These are phyloP conservation scores for Caenorhabditis parvicauda DNA, from an alignment of 2,888 invertebrate species.

Conservation along the genomic window DNA sequence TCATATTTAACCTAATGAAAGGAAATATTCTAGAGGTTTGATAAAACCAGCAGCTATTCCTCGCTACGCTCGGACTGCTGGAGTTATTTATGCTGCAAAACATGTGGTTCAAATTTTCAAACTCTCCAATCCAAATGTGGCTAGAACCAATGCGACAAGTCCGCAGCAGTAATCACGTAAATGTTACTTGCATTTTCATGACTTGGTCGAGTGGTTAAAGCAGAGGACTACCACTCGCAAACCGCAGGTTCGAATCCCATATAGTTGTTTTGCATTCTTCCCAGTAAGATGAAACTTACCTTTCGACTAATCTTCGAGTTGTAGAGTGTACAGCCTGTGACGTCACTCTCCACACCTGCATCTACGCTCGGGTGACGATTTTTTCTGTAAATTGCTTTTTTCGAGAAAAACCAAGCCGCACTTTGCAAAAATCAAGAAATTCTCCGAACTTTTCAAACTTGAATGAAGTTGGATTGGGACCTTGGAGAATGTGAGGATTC, in stretches of 20 bases:
- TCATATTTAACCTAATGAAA: background rate
- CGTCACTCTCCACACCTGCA: conserved; percentile 45
- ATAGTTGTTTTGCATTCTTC: background rate
- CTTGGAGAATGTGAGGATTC: too few relatives aligned
- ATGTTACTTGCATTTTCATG: too few relatives aligned
- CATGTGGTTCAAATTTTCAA: background rate
- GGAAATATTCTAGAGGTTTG: background rate
- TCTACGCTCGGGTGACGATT: conserved; percentile 52
- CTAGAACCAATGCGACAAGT: too few relatives aligned
- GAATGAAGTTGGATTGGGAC: too few relatives aligned
- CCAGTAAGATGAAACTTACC: conserved; percentile 1
- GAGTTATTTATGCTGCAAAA: background rate
- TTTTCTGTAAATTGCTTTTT: conserved; percentile 47
- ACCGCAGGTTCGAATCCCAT: background rate
- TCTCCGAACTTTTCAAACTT: too few relatives aligned
- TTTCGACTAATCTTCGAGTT: conserved; percentile 38
- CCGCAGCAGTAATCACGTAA: too few relatives aligned
- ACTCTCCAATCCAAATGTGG: too few relatives aligned
- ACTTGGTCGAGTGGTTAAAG: too few relatives aligned
- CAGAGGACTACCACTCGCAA: background rate
- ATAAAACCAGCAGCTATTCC: too few relatives aligned
- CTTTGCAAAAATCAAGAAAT: too few relatives aligned
- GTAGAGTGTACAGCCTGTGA: conserved; percentile 58
- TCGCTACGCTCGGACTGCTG: too few relatives aligned
- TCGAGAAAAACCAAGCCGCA: too few relatives aligned